A percentile compares a stretch with the other conserved stretches of the same genome.
phyloP scores from a whole-genome alignment of 2,113 vertebrate species.

The Microcebus murinus region DNA sequence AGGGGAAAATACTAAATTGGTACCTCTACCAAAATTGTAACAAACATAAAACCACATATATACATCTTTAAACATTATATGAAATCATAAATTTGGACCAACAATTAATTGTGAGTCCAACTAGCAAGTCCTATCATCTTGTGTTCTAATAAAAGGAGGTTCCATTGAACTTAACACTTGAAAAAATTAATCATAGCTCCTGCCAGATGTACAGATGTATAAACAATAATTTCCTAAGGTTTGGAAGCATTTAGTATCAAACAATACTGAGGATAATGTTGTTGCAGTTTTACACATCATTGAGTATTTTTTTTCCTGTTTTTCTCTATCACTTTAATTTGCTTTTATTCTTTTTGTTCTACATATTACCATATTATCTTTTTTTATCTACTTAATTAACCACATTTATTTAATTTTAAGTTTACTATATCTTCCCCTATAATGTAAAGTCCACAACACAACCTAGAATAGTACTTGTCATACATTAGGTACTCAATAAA shows the following conservation, averaged over 20 bases:
- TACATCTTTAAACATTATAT: neutral
- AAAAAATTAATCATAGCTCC: neutral
- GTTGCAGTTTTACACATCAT: neutral
- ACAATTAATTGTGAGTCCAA: neutral
- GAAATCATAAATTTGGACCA: neutral
- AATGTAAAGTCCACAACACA: neutral
- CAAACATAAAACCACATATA: neutral
- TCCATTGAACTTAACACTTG: neutral
- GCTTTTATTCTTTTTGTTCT: neutral
- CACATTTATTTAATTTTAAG: neutral
- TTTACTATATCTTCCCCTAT: neutral
- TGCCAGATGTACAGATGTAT: neutral
- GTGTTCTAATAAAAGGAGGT: neutral
- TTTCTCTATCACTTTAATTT: neutral
- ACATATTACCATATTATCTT: neutral
- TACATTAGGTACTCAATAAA: neutral
- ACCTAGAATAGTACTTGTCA: neutral
- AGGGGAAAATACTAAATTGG: neutral
- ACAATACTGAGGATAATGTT: neutral
- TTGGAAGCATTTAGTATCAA: neutral
- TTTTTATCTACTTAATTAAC: neutral
- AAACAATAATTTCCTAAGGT: neutral
- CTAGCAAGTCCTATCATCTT: neutral
- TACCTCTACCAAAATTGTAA: neutral
- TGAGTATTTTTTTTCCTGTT: neutral